These are phyloP conservation scores for Herpailurus yagouaroundi DNA, from an alignment of 2,113 vertebrate species.

Conservation along the genomic window DNA sequence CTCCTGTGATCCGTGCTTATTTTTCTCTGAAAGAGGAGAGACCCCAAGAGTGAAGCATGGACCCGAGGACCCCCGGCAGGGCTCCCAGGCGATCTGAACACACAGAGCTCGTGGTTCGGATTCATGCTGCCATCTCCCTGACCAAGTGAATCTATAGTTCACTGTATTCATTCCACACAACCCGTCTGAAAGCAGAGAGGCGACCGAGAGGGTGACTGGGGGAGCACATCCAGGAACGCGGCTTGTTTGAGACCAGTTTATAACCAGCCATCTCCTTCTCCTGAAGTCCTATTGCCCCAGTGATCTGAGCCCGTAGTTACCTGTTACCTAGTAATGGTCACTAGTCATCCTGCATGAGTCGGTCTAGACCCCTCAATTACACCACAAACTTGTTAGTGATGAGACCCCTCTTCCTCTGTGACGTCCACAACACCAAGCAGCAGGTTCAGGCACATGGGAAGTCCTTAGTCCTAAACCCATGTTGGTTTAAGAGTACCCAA, in stretches of 20 bases:
- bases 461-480: fast-evolving
- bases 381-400: background rate
- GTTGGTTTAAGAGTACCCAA: background rate
- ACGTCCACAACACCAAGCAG: background rate
- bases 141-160: fast-evolving
- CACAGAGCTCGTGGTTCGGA: background rate
- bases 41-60: background rate
- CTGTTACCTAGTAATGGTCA: background rate
- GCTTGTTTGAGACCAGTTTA: background rate
- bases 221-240: fast-evolving
- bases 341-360: background rate
- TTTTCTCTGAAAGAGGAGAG: background rate
- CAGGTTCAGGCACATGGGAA: fast-evolving
- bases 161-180: background rate
- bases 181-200: background rate
- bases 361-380: background rate
- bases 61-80: too few species aligned
- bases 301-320: fast-evolving
- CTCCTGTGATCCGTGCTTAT: background rate
- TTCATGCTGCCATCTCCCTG: fast-evolving
- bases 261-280: background rate
- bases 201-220: background rate
- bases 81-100: fast-evolving
- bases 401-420: background rate
- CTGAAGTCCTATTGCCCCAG: background rate